Evolutionary conservation across 1,140 invertebrate species (phyloP), one percentile per base, ranked within the genome.

Genomic region (Ceratina australensis): DNA sequence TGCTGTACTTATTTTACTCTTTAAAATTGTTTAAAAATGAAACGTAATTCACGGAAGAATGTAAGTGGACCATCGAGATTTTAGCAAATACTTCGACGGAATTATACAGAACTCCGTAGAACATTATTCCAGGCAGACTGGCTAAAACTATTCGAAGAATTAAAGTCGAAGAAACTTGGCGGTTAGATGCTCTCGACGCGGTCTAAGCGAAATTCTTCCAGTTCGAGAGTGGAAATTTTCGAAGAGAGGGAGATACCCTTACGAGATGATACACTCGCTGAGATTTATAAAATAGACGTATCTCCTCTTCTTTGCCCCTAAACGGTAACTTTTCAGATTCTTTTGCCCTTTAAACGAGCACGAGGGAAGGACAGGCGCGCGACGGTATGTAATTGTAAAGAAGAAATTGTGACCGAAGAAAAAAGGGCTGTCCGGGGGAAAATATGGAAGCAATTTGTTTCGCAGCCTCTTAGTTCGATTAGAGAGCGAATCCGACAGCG

Each of bases 361-460:
- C 7, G 10, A 15, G 10, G 22, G 7, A 12, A 26, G 16, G 8
- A 52, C 33, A 13, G 8, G 12, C n/a, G 10, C 2, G 7, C 16
- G 15, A 65, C 5, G 0, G 2, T 47, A 52, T 28, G 22, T 18
- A 61, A 72, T 49, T 60, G 22, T 3, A 20, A 3, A 20, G 18
- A 72, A 26, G 10, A 16, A 8, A 2, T 5, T 13, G 12, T 28
- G 18, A 26, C 26, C 10, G 10, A 3, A 42, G 33, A 10, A 42
- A 42, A 42, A 42, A 3, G 33, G 33, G 33, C 33, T 42, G 33
- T 3, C 42, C 0, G n/a, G 13, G 26, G 61, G 56, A 66, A 74
- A 74, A 74, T 66, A 66, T 74, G 61, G 22, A 57, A 12, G 72
- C 18, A 66, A 66, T 66, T 74, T 74, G 61, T 74, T 66, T 74